Percentiles rank a stretch among this genome's conserved stretches.
Conservation (phyloP, 2,797 vertebrate genomes). For the Sphenopsis melanotis region DNA sequence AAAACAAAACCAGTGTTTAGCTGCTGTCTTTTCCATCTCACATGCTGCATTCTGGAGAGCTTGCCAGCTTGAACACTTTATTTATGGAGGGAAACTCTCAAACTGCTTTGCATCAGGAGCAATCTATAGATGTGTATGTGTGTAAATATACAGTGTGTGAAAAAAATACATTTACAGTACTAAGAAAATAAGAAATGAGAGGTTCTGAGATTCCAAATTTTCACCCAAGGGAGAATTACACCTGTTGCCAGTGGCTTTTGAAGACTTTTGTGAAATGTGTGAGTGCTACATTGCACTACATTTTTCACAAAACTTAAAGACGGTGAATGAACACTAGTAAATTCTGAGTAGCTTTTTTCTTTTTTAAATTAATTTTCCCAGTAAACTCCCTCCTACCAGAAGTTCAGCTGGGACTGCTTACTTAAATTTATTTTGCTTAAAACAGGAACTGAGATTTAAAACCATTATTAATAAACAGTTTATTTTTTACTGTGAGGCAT, state of each 20-base stretch:
- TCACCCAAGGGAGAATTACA: background rate
- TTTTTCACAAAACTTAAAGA: background rate
- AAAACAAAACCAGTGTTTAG: background rate
- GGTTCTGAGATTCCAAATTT: background rate
- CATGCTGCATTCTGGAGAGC: background rate
- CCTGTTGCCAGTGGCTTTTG: background rate
- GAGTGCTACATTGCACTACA: background rate
- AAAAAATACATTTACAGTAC: background rate
- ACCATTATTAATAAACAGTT: slow-evolving; percentile 64
- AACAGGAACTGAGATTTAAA: slow-evolving; percentile 54
- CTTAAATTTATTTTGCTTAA: slow-evolving; percentile 33
- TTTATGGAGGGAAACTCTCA: background rate
- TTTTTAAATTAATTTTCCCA: background rate
- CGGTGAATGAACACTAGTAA: background rate
- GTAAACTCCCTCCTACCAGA: background rate
- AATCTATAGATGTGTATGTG: fast-evolving
- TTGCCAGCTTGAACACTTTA: background rate
- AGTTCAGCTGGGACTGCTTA: slow-evolving; percentile 10
- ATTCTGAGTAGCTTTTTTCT: background rate
- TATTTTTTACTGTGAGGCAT: slow-evolving; percentile 42
- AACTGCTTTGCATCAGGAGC: background rate
- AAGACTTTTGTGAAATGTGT: background rate
- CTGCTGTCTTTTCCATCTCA: background rate
- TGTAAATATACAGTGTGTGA: background rate
- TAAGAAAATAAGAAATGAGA: background rate